Base-by-base conservation (phyloP, 2,113 vertebrate genomes). In the Sturnira hondurensis region DNA sequence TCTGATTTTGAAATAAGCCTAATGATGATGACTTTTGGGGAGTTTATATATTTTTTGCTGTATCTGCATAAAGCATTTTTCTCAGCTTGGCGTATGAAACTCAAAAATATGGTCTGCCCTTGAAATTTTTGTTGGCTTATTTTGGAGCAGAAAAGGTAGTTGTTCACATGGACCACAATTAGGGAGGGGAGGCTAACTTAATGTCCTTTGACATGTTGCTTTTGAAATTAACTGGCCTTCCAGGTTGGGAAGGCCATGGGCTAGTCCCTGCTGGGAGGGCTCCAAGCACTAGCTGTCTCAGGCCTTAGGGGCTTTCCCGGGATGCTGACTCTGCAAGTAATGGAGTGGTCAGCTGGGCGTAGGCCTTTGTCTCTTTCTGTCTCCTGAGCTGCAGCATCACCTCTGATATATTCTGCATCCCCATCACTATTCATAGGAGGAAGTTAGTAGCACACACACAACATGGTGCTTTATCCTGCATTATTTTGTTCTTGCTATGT, bases 1-100 rank as follows among this genome's bases (percentile, higher is more conserved):
- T 97, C 95, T 97, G 88, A 77, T 83, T 96, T 90, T 81, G 58
- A 93, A 97, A 24, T 82, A 96, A 96, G 89, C 45, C n/a, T 86
- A 26, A 97, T 97, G 96, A 96, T 73, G 97, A 86, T 70, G 91
- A 96, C 92, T 97, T 77, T 85, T 65, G 22, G 84, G 85, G 67
- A 28, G 83, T 96, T n/a, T 68, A 52, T 82, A 2, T 96, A 43
- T 85, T 33, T 16, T 70, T 93, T 95, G 91, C 89, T 84, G 20
- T 47, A 58, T 96, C 84, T 90, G 91, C 96, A 96, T 91, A 98
- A 96, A 95, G 38, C 88, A 36, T 85, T 93, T 77, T 84, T 28
- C 22, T 58, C 70, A 56, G 28, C 33, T 91, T 80, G 91, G 43
- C 93, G 86, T 33, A 89, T 96, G 78, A 74, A 97, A 86, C 52